These are phyloP conservation scores for Rhyacichthys aspro DNA, from an alignment of 2,797 vertebrate species.

Conservation along the genomic window DNA sequence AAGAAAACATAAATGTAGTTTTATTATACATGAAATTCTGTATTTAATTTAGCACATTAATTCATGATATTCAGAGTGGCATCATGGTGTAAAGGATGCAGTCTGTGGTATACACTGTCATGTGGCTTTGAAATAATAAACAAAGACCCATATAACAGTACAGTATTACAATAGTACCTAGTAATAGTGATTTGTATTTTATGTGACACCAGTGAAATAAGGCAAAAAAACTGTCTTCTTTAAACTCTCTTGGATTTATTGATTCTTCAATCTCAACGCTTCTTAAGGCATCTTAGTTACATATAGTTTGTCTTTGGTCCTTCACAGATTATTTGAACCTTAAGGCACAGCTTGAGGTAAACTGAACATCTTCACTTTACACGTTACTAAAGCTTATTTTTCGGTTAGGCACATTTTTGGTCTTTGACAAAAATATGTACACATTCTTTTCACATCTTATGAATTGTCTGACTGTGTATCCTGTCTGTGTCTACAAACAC, in stretches of 20 bases:
- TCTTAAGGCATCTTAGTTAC: slow-evolving; percentile 22
- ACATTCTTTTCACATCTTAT: neutral
- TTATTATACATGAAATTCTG: too few relatives aligned
- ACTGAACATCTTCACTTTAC: slow-evolving; percentile 20
- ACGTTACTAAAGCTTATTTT: slow-evolving; percentile 10
- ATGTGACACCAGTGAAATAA: neutral
- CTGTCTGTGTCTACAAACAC: too few relatives aligned
- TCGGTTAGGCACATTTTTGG: slow-evolving; percentile 38
- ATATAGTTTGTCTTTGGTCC: slow-evolving; percentile 44
- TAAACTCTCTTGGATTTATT: slow-evolving; percentile 56
- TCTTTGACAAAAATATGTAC: slow-evolving; percentile 23
- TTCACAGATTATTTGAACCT: slow-evolving; percentile 4
- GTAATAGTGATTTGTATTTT: neutral
- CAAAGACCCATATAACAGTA: too few relatives aligned
- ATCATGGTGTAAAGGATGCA: too few relatives aligned
- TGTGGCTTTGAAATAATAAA: too few relatives aligned
- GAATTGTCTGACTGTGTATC: neutral
- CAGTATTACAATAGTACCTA: too few relatives aligned
- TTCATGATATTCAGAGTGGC: too few relatives aligned
- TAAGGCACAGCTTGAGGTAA: slow-evolving; percentile 47
- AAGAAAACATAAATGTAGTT: neutral
- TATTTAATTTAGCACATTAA: too few relatives aligned
- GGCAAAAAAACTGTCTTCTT: neutral
- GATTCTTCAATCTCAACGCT: slow-evolving; percentile 29
- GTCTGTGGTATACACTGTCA: too few relatives aligned